A percentile compares a stretch with the other conserved stretches of the same genome.
phyloP scores from a whole-genome alignment of 2,113 vertebrate genomes.

The Psettodes erumei region DNA sequence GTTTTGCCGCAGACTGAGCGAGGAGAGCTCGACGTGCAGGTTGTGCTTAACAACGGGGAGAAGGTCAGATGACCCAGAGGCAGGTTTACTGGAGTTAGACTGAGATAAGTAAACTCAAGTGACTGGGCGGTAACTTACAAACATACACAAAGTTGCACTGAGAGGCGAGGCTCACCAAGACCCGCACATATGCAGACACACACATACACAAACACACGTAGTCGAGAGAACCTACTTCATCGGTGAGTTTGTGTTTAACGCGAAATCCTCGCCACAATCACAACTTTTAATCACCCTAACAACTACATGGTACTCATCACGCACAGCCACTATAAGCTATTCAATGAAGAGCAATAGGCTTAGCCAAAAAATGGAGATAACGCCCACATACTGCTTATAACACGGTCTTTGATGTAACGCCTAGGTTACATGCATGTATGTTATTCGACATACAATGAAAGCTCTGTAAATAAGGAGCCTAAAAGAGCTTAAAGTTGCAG shows the following conservation, averaged over 20 bases:
- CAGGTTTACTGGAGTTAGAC: not conserved
- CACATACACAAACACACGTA: not conserved
- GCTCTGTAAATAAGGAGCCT: constrained; percentile 21
- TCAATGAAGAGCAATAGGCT: not conserved
- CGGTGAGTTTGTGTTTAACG: not conserved
- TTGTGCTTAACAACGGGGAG: not conserved
- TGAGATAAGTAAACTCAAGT: constrained; percentile 17
- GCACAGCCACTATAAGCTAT: not conserved
- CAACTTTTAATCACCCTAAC: constrained; percentile 19
- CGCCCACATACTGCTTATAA: constrained; percentile 7
- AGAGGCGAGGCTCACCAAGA: not conserved
- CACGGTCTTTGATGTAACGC: constrained; percentile 39
- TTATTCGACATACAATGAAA: constrained; percentile 8
- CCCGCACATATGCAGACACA: not conserved
- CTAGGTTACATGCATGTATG: constrained; percentile 4
- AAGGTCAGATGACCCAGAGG: constrained; percentile 33
- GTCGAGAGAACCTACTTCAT: not conserved
- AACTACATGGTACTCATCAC: not conserved
- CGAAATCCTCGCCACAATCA: not conserved
- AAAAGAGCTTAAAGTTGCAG: constrained; percentile 30
- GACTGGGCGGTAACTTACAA: not conserved
- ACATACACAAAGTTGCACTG: constrained; percentile 6
- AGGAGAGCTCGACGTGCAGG: constrained; percentile 1
- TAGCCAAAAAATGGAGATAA: constrained; percentile 18
- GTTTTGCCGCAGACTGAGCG: constrained; percentile 1